Evolutionary conservation across 2,797 vertebrate genomes (phyloP).

Genomic region (Mallotus villosus): DNA sequence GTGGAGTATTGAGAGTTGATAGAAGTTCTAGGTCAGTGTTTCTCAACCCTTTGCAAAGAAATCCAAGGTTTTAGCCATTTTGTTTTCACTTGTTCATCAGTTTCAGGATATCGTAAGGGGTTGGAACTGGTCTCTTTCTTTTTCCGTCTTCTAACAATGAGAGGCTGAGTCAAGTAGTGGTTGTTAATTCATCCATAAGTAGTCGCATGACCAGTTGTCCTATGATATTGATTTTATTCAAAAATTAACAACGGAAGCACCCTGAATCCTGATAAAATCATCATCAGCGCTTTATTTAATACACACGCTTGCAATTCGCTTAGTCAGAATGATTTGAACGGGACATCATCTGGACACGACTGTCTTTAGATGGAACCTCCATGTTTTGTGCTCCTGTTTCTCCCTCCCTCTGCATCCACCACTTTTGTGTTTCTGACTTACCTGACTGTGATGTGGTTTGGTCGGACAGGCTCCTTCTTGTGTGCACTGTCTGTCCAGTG

Average conservation of each 20-base stretch:
- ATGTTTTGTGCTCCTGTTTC: conserved; percentile 14
- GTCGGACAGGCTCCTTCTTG: conserved; percentile 6
- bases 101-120: neutral
- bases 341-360: conserved; percentile 11
- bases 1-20: too few relatives aligned
- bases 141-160: too few relatives aligned
- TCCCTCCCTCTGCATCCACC: conserved; percentile 26
- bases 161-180: too few relatives aligned
- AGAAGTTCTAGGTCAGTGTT: too few relatives aligned
- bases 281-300: neutral
- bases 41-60: neutral
- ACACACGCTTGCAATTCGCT: neutral
- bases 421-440: conserved; percentile 10
- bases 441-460: conserved; percentile 21
- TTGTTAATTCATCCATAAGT: too few relatives aligned
- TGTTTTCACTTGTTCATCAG: neutral
- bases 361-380: conserved; percentile 16
- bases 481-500: neutral
- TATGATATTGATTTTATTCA: neutral
- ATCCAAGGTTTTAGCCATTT: neutral
- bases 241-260: neutral
- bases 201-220: neutral
- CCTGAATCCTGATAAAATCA: neutral
- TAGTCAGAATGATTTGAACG: neutral
- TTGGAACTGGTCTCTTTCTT: too few relatives aligned